Conservation (phyloP, 1,140 invertebrate species). For the Monomorium pharaonis region DNA sequence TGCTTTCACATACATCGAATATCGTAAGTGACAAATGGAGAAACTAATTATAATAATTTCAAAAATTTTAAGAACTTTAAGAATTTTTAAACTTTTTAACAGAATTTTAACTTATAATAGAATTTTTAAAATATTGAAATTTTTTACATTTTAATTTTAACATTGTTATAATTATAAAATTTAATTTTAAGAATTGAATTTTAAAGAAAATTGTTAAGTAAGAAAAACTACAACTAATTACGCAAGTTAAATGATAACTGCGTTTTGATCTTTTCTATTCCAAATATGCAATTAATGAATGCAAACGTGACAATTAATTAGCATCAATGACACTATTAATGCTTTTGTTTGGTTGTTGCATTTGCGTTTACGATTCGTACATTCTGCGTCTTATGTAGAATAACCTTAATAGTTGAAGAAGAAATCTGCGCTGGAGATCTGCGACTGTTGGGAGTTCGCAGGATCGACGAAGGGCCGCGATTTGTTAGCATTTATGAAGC, state of each 20-base stretch:
- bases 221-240: background rate
- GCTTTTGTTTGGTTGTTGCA: too few relatives aligned
- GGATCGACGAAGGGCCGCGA: constrained; percentile 53
- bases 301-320: too few relatives aligned
- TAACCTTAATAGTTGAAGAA: constrained; percentile 63
- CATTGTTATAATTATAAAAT: background rate
- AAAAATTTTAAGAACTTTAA: background rate
- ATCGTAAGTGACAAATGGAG: constrained; percentile 67
- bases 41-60: background rate
- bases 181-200: background rate
- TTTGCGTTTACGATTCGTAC: too few relatives aligned
- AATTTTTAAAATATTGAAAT: constrained; percentile 33
- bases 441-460: constrained; percentile 37
- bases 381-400: too few relatives aligned
- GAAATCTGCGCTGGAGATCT: constrained; percentile 71
- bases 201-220: background rate
- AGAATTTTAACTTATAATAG: background rate
- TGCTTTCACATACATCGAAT: constrained; percentile 74
- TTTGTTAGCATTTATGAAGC: constrained; percentile 75
- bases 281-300: too few relatives aligned
- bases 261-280: background rate
- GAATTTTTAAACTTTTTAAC: background rate
- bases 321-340: too few relatives aligned
- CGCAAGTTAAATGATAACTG: background rate
- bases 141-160: constrained; percentile 10